Conservation (phyloP, 1,140 invertebrate genomes). For the Bombus difficillimus region DNA sequence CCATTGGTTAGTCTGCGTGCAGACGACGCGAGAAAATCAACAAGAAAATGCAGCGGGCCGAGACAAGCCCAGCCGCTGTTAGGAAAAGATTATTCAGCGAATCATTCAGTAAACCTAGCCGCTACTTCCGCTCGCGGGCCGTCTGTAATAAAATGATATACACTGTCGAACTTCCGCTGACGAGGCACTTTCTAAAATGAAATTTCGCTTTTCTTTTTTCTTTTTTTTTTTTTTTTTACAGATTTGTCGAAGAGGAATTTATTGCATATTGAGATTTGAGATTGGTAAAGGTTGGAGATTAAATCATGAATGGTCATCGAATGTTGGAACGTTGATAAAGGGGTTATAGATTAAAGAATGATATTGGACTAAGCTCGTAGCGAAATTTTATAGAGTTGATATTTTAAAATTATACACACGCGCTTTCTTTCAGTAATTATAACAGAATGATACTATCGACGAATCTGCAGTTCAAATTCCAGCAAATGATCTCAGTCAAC, state of each 20-base stretch:
- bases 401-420: too few species aligned
- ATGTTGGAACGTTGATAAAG: too few species aligned
- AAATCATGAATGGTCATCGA: too few species aligned
- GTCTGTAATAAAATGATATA: background rate
- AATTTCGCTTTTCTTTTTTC: too few species aligned
- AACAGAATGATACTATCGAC: background rate
- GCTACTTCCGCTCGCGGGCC: background rate
- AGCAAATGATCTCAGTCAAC: background rate
- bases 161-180: background rate
- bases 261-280: too few species aligned
- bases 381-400: too few species aligned
- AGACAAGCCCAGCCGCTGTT: background rate
- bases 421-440: background rate
- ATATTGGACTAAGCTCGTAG: too few species aligned
- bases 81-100: conserved; percentile 14
- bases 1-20: background rate
- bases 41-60: conserved; percentile 17
- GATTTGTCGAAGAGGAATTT: too few species aligned
- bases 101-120: background rate
- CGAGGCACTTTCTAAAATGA: background rate
- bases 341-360: too few species aligned
- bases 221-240: too few species aligned
- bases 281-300: too few species aligned
- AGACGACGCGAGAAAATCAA: conserved; percentile 14
- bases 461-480: background rate